phyloP scores from a whole-genome alignment of 2,797 vertebrate genomes.

The Austrolebias charrua region DNA sequence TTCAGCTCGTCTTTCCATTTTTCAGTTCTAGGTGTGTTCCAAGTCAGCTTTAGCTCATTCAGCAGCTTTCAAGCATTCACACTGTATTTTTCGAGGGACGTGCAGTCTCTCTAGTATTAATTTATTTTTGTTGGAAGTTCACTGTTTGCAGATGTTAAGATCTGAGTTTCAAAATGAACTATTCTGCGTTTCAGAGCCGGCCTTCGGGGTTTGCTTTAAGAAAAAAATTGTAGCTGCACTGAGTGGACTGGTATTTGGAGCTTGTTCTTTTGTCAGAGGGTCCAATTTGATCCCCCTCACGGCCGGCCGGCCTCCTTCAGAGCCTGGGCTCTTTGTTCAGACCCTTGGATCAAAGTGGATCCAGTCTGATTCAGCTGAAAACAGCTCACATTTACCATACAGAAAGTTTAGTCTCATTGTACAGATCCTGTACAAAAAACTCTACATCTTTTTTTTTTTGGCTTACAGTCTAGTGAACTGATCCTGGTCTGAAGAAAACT shows the following conservation, averaged over 20 bases:
- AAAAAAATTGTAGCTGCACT: slow-evolving; percentile 2
- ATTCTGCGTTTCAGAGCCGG: slow-evolving; percentile 26
- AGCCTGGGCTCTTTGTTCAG: slow-evolving; percentile 28
- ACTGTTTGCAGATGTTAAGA: slow-evolving; percentile 36
- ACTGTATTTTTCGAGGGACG: too few species aligned
- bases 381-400: background rate
- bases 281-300: slow-evolving; percentile 48
- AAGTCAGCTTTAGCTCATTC: too few species aligned
- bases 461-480: background rate
- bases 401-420: too few species aligned
- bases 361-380: slow-evolving; percentile 35
- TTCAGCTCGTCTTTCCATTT: too few species aligned
- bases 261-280: slow-evolving; percentile 32
- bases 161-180: slow-evolving; percentile 41
- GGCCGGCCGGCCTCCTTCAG: slow-evolving; percentile 12
- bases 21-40: too few species aligned
- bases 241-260: slow-evolving; percentile 34
- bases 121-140: background rate
- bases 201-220: slow-evolving; percentile 26
- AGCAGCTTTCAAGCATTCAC: too few species aligned
- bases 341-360: slow-evolving; percentile 22
- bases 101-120: too few species aligned
- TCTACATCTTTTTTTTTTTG: background rate
- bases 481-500: slow-evolving; percentile 2
- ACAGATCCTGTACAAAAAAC: background rate